These are phyloP conservation scores for Drosophila merina DNA, from an alignment of 2,888 invertebrate species.

Conservation along the genomic window DNA sequence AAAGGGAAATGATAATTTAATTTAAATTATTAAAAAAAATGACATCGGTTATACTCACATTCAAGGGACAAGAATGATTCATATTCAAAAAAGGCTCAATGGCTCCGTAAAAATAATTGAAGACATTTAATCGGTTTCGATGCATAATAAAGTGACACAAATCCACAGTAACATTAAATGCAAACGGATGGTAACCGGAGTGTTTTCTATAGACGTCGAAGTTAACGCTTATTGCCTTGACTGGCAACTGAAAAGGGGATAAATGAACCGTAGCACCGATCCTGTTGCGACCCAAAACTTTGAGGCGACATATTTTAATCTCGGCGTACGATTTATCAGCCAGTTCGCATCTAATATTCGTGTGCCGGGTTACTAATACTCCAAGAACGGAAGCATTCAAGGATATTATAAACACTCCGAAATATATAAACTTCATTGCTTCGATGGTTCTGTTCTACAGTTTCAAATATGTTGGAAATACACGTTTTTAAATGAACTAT, in stretches of 20 bases:
- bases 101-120: neutral
- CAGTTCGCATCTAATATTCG: slow-evolving; percentile 26
- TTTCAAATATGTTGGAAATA: no score
- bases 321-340: neutral
- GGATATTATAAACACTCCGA: neutral
- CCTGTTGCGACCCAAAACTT: neutral
- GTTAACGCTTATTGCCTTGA: neutral
- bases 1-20: no score
- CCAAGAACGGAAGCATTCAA: neutral
- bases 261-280: neutral
- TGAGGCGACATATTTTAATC: neutral
- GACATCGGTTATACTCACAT: slow-evolving; percentile 4
- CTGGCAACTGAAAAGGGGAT: neutral
- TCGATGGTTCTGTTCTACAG: no score
- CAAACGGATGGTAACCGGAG: neutral
- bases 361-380: slow-evolving; percentile 9
- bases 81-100: neutral
- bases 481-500: no score
- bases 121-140: neutral
- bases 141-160: neutral
- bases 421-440: slow-evolving; percentile 11
- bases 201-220: neutral
- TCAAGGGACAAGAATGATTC: neutral
- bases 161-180: neutral
- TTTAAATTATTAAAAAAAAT: no score